A percentile compares a stretch with the other conserved stretches of the same genome.
phyloP scores from a whole-genome alignment of 2,113 vertebrate genomes.

The Cinclus mexicanus region DNA sequence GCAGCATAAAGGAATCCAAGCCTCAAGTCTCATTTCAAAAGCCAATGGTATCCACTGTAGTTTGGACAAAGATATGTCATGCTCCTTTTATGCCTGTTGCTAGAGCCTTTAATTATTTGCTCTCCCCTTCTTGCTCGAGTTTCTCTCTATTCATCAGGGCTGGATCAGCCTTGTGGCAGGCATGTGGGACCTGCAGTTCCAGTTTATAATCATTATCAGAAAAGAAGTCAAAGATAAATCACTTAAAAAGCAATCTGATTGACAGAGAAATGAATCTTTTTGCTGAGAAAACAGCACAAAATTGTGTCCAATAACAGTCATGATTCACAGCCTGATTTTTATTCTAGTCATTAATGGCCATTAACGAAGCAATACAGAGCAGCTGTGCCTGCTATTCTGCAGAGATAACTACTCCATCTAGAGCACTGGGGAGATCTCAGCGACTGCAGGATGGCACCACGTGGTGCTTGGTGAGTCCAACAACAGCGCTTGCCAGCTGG shows the following conservation, averaged over 20 bases:
- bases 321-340: conserved; percentile 26
- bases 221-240: conserved; percentile 24
- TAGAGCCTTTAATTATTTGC: conserved; percentile 52
- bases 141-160: conserved; percentile 5
- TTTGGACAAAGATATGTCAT: conserved; percentile 3
- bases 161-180: background rate
- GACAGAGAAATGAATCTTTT: conserved; percentile 7
- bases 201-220: conserved; percentile 53
- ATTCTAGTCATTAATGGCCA: conserved; percentile 22
- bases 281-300: conserved; percentile 52
- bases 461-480: background rate
- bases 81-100: conserved; percentile 3
- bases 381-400: conserved; percentile 43
- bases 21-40: conserved; percentile 44
- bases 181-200: background rate
- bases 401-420: conserved; percentile 16
- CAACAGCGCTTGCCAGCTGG: background rate
- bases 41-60: background rate
- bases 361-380: conserved; percentile 26
- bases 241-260: conserved; percentile 24
- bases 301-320: background rate
- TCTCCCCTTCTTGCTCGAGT: background rate
- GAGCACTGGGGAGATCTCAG: conserved; percentile 6
- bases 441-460: background rate
- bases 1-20: background rate